Conservation (phyloP, 2,888 invertebrate species). For the Mesoligia furuncula region DNA sequence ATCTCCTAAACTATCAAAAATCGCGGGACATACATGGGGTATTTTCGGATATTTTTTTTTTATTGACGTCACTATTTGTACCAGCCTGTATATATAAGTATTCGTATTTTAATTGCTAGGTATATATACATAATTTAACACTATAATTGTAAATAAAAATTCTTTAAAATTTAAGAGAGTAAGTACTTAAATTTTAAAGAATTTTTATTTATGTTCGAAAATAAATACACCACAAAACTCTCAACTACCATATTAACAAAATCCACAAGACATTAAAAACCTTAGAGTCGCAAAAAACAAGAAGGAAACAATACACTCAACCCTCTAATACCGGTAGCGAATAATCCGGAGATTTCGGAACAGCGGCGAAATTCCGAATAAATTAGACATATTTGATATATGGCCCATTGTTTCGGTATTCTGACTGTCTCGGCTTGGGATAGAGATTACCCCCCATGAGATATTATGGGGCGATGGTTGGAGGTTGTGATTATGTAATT, state of each 20-base stretch:
- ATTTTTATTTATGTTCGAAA: neutral
- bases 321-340: slow-evolving; percentile 55
- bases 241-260: neutral
- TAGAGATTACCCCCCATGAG: slow-evolving; percentile 56
- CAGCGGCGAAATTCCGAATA: slow-evolving; percentile 61
- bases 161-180: too few species aligned
- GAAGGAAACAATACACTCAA: slow-evolving; percentile 49
- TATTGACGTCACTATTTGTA: too few species aligned
- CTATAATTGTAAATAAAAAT: neutral
- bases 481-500: slow-evolving; percentile 51
- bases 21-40: too few species aligned
- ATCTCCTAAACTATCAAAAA: too few species aligned
- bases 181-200: neutral
- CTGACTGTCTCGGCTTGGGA: slow-evolving; percentile 52
- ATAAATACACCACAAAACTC: neutral
- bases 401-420: slow-evolving; percentile 63
- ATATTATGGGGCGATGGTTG: slow-evolving; percentile 43
- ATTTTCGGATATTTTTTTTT: too few species aligned
- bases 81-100: too few species aligned
- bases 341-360: slow-evolving; percentile 64
- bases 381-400: slow-evolving; percentile 69
- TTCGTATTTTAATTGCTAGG: neutral
- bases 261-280: slow-evolving; percentile 51
- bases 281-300: slow-evolving; percentile 35
- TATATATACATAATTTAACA: neutral